Percentiles rank a stretch among this genome's conserved stretches.
These are phyloP conservation scores for Harmothoe impar DNA, from an alignment of 2,888 invertebrate genomes.

Conservation along the genomic window DNA sequence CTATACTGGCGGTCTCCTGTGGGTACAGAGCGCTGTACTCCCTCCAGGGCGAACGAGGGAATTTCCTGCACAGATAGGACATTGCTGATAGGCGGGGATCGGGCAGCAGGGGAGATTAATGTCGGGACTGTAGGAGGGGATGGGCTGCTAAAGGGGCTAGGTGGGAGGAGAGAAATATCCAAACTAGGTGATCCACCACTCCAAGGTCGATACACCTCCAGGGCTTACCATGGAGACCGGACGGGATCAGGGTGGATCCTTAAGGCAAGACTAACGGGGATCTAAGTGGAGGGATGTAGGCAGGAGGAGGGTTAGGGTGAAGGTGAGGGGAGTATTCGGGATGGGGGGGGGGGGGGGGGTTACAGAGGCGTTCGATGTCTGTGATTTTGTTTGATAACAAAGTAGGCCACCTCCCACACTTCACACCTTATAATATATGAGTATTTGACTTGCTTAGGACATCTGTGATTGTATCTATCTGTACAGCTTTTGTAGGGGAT, in stretches of 20 bases:
- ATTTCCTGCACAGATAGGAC: constrained; percentile 1
- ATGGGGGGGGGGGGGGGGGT: too few relatives aligned
- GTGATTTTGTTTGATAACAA: too few relatives aligned
- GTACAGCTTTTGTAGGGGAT: too few relatives aligned
- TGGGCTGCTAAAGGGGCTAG: neutral
- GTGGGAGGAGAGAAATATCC: neutral
- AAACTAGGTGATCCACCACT: neutral
- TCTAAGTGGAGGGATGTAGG: neutral
- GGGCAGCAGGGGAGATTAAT: neutral
- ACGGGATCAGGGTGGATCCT: neutral
- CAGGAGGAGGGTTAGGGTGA: neutral
- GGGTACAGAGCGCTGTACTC: neutral
- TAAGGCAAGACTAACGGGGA: neutral
- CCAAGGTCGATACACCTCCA: neutral
- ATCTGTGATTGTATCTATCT: too few relatives aligned
- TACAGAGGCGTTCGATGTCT: too few relatives aligned
- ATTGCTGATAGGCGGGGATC: neutral
- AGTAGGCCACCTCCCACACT: too few relatives aligned
- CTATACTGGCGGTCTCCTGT: too few relatives aligned
- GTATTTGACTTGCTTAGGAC: too few relatives aligned
- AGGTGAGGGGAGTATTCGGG: too few relatives aligned
- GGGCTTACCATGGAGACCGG: neutral
- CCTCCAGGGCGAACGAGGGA: neutral
- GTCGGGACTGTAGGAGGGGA: neutral
- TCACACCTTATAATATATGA: too few relatives aligned